Base-by-base conservation (phyloP, 2,113 vertebrate species). In the Apistogramma diplotaenia region DNA sequence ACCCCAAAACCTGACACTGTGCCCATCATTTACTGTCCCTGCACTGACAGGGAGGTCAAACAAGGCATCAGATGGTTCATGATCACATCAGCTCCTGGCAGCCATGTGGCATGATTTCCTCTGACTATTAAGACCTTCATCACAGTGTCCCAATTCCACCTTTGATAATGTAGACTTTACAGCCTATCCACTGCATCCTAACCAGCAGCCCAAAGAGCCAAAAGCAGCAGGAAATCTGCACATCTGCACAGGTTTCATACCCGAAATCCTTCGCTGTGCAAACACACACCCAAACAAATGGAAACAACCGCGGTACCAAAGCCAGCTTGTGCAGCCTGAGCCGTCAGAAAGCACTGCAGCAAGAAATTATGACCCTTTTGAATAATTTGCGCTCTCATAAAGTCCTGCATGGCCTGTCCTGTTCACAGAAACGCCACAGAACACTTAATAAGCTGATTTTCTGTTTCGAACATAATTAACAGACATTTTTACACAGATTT, bases 91-190 rank as follows among this genome's bases (percentile, higher is more conserved):
- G 13, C 8, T 70, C 51, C 74, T 29, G 18, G 33, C n/a, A 4
- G 67, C 65, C 46, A 74, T 31, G 21, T 57, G 23, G 62, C 23
- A 70, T 43, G 29, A 23, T 49, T 29, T 70, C 23, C 9, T 67
- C 46, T 49, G 4, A 29, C 25, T 18, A 56, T 40, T 55, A 25
- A 27, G 19, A 23, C 49, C 12, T 35, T 73, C n/a, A 35, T 9
- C 70, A 37, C 11, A 21, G 27, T 10, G 37, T 51, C 19, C 18
- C 53, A 78, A 25, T 74, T 18, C 2, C 40, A 67, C n/a, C 49
- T 7, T 67, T 0, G 18, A 0, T 67, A 46, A 18, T 67, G 2
- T 67, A 65, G 1, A 65, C 35, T 65, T 0, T 43, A 0, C 61
- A 2, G 15, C 61, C 21, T 65, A 25, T 25, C 12, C 21, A 43